Percentiles rank a stretch among this genome's conserved stretches.
phyloP scores from a whole-genome alignment of 1,140 invertebrate genomes.

The Calycopis cecrops region DNA sequence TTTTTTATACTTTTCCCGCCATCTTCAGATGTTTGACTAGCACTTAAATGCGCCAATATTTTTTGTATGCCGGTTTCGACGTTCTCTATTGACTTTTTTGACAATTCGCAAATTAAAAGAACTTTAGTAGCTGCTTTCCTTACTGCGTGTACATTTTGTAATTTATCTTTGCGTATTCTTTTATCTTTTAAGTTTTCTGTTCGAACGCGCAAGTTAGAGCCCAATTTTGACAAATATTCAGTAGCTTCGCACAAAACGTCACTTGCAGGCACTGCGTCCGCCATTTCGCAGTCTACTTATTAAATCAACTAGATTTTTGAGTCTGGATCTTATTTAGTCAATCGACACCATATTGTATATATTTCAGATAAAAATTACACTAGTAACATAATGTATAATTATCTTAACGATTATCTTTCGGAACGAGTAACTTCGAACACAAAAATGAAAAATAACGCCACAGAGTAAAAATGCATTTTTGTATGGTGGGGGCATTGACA shows the following conservation, averaged over 20 bases:
- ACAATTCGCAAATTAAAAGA: slow-evolving; percentile 59
- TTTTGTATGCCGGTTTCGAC: slow-evolving; percentile 55
- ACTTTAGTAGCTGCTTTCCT: slow-evolving; percentile 60
- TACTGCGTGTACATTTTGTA: slow-evolving; percentile 52
- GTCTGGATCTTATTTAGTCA: no score
- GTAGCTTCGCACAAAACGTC: slow-evolving; percentile 57
- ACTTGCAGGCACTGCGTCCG: slow-evolving; percentile 49
- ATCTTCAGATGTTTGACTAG: slow-evolving; percentile 25
- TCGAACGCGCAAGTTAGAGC: slow-evolving; percentile 49
- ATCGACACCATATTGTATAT: no score
- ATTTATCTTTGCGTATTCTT: slow-evolving; percentile 50
- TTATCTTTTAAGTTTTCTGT: slow-evolving; percentile 55
- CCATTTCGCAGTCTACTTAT: slow-evolving; percentile 42
- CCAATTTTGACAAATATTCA: slow-evolving; percentile 66
- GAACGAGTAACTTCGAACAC: slow-evolving; percentile 9
- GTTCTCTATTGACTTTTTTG: slow-evolving; percentile 63
- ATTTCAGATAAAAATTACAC: background rate
- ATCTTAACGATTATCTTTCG: slow-evolving; percentile 14
- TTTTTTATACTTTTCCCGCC: slow-evolving; percentile 29
- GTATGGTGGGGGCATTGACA: slow-evolving; percentile 24
- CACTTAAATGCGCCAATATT: slow-evolving; percentile 36
- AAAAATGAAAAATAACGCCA: slow-evolving; percentile 30
- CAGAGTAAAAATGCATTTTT: slow-evolving; percentile 34
- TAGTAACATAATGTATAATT: slow-evolving; percentile 5
- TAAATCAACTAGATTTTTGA: no score